Evolutionary conservation across 2,888 invertebrate species (phyloP).

Genomic region (Micoletzkya japonica): DNA sequence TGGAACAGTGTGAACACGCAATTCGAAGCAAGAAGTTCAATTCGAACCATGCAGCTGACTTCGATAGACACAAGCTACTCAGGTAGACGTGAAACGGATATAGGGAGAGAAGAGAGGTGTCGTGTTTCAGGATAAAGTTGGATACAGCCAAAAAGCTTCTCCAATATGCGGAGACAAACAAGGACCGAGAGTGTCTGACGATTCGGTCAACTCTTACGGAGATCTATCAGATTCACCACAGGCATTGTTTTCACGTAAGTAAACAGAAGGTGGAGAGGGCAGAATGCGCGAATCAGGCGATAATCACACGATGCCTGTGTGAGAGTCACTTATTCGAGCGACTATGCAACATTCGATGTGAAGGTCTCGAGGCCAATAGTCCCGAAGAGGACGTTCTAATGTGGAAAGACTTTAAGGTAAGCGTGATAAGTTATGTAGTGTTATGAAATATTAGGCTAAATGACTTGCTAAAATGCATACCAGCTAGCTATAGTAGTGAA

Average conservation of each 20-base stretch:
- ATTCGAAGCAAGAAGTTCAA: not conserved
- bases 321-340: conserved; percentile 39
- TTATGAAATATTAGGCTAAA: not conserved
- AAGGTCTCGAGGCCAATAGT: conserved; percentile 39
- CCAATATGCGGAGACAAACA: conserved; percentile 42
- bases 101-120: not conserved
- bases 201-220: conserved; percentile 45
- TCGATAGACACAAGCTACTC: conserved; percentile 28
- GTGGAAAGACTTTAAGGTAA: conserved; percentile 37
- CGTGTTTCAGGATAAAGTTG: conserved; percentile 42
- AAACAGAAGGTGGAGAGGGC: not conserved
- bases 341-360: conserved; percentile 43
- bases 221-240: conserved; percentile 41
- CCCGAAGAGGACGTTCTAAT: conserved; percentile 44
- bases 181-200: conserved; percentile 45
- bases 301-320: conserved; percentile 46
- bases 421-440: not conserved
- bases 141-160: conserved; percentile 45
- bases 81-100: not conserved
- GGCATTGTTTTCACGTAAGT: conserved; percentile 46
- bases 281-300: conserved; percentile 35
- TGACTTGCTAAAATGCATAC: too few species aligned
- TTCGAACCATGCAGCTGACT: not conserved
- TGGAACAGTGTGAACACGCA: conserved; percentile 37
- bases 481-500: too few species aligned